Conservation (phyloP, 2,113 vertebrate genomes). For the Irena cyanogastra region DNA sequence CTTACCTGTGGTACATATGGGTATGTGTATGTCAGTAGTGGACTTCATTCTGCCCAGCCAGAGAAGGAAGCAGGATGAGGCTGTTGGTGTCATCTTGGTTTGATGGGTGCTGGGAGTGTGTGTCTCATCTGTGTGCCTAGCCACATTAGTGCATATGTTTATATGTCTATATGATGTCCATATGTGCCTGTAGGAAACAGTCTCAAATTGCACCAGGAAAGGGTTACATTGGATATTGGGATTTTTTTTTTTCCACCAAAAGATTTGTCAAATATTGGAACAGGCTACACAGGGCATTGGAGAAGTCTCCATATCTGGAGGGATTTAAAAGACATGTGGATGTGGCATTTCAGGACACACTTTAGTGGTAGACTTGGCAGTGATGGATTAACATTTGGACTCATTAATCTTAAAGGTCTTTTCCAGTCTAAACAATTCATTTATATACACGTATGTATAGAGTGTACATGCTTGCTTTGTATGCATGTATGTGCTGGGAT, state of each 20-base stretch:
- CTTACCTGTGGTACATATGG: too few species aligned
- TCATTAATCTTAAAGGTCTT: background rate
- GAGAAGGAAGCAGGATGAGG: background rate
- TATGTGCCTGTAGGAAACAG: background rate
- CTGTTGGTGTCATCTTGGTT: background rate
- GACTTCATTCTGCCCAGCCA: background rate
- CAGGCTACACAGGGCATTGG: too few species aligned
- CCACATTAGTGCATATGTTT: accelerated
- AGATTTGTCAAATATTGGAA: background rate
- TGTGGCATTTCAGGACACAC: background rate
- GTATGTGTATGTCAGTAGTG: background rate
- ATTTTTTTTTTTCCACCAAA: background rate
- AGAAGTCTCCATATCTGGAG: background rate
- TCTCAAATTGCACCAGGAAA: background rate
- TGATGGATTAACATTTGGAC: background rate
- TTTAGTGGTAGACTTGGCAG: background rate
- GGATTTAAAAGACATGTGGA: background rate
- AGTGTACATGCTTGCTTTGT: background rate
- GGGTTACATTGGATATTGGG: background rate
- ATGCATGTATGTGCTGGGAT: background rate
- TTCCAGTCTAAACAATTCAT: background rate
- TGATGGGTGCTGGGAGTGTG: background rate
- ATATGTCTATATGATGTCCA: too few species aligned
- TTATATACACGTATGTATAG: background rate
- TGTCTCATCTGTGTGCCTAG: background rate